phyloP scores from a whole-genome alignment of 1,140 invertebrate genomes.

The Myzus persicae region DNA sequence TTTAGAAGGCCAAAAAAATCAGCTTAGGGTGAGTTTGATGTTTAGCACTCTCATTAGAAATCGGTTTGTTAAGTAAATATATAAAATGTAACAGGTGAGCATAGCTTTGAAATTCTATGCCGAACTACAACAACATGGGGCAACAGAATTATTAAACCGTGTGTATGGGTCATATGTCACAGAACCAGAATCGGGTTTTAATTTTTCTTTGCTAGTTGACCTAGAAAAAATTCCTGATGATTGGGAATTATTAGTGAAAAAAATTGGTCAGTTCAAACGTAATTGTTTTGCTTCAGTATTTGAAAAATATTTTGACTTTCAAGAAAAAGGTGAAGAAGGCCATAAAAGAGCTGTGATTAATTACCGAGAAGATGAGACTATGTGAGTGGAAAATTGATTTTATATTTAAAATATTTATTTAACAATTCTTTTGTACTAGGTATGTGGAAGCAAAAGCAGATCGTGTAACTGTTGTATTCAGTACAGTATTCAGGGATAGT shows the following conservation, averaged over 20 bases:
- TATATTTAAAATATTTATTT: not conserved
- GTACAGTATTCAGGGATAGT: slow-evolving; percentile 97
- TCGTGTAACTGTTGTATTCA: slow-evolving; percentile 98
- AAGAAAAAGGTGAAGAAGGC: slow-evolving; percentile 88
- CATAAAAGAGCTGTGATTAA: slow-evolving; percentile 97
- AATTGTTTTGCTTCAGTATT: slow-evolving; percentile 99
- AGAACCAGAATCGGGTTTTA: slow-evolving; percentile 88
- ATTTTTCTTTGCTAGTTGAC: slow-evolving; percentile 92
- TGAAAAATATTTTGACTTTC: slow-evolving; percentile 99
- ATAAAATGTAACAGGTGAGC: slow-evolving; percentile 78
- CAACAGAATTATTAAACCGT: slow-evolving; percentile 92
- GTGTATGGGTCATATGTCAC: slow-evolving; percentile 87
- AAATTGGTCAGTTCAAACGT: slow-evolving; percentile 93
- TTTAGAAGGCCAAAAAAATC: slow-evolving; percentile 93
- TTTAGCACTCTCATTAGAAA: not conserved
- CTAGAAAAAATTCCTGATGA: slow-evolving; percentile 90
- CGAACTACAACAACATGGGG: slow-evolving; percentile 96
- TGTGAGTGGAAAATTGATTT: slow-evolving; percentile 74
- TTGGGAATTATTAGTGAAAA: slow-evolving; percentile 88
- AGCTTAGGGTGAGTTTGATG: slow-evolving; percentile 84
- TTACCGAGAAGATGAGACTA: slow-evolving; percentile 98
- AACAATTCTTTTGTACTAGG: slow-evolving; percentile 68
- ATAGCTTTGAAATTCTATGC: slow-evolving; percentile 99
- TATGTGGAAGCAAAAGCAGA: slow-evolving; percentile 98
- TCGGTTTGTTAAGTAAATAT: not conserved